Percentiles rank a stretch among this genome's conserved stretches.
Evolutionary conservation across 2,113 vertebrate species (phyloP).

Genomic region (Halcyon malimbica): DNA sequence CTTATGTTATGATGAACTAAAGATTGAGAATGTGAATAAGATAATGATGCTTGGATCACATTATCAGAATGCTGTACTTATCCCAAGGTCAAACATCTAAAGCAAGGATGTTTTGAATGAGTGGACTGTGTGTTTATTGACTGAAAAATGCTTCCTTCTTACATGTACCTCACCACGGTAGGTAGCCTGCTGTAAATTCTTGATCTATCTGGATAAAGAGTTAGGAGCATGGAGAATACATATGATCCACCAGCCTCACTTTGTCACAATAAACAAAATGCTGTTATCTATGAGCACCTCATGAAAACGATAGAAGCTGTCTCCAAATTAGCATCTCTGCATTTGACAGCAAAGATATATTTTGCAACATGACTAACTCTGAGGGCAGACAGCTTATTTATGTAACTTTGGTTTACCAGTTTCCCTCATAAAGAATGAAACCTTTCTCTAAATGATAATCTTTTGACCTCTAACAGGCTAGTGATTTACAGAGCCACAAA

Average conservation of each 20-base stretch:
- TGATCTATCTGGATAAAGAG: neutral
- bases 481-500: constrained; percentile 54
- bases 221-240: neutral
- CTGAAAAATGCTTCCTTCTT: neutral
- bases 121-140: neutral
- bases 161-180: neutral
- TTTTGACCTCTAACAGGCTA: constrained; percentile 29
- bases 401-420: neutral
- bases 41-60: neutral
- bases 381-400: constrained; percentile 21
- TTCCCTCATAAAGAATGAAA: constrained; percentile 13
- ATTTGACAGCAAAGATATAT: neutral
- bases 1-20: neutral
- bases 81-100: neutral
- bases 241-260: neutral
- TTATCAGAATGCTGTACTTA: neutral
- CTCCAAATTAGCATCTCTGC: neutral
- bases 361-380: neutral
- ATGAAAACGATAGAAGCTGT: neutral
- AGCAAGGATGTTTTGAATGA: neutral
- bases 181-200: neutral
- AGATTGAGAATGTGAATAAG: neutral
- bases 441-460: constrained; percentile 37
- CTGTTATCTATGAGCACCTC: neutral
- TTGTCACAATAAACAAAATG: neutral